Evolutionary conservation across 1,140 invertebrate genomes (phyloP).

Genomic region (Phocides pigmalion): DNA sequence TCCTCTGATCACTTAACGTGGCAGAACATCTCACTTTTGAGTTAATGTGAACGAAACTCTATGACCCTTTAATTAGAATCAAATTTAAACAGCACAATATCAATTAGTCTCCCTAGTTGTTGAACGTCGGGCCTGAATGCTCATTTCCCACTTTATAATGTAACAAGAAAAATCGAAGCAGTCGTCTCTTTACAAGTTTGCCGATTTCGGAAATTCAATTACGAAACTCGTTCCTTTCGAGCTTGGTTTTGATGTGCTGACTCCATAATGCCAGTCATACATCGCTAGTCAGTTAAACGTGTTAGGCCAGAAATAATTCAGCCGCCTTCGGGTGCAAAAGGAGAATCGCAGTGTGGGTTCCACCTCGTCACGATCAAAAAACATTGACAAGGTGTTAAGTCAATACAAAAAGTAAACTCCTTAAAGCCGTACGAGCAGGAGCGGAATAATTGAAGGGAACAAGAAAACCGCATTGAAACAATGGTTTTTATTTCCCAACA

Average conservation of each 20-base stretch:
- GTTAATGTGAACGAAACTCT: no score
- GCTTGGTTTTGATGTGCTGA: conserved; percentile 64
- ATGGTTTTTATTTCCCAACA: not conserved
- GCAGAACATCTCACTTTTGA: no score
- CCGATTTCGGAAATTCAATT: conserved; percentile 64
- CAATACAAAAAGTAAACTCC: conserved; percentile 27
- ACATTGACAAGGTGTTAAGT: conserved; percentile 43
- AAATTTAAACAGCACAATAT: no score
- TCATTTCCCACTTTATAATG: conserved; percentile 12
- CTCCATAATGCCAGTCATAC: conserved; percentile 67
- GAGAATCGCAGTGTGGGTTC: conserved; percentile 34
- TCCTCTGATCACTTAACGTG: no score
- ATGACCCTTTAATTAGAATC: no score
- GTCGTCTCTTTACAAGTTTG: conserved; percentile 44
- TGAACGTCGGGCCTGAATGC: conserved; percentile 3
- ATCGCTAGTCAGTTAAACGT: conserved; percentile 59
- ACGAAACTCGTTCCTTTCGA: conserved; percentile 58
- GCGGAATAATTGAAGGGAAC: conserved; percentile 20
- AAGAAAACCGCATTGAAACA: conserved; percentile 11
- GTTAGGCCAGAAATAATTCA: conserved; percentile 65
- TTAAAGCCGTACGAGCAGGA: conserved; percentile 4
- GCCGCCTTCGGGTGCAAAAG: conserved; percentile 42
- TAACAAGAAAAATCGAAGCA: conserved; percentile 37
- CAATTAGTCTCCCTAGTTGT: not conserved
- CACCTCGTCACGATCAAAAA: conserved; percentile 42